phyloP scores from a whole-genome alignment of 2,113 vertebrate genomes.

The Agapornis roseicollis region DNA sequence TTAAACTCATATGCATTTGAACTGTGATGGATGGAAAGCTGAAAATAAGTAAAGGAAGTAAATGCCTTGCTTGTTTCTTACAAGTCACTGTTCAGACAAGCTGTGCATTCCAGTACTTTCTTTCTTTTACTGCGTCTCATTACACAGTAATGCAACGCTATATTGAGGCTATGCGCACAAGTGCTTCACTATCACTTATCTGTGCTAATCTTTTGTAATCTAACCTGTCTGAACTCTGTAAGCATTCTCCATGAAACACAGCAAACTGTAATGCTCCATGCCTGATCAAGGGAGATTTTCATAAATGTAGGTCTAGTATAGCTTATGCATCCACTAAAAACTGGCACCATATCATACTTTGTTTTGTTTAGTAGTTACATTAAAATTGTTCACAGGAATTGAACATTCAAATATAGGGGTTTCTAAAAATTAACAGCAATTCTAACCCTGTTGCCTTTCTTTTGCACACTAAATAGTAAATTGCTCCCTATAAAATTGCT shows the following conservation, averaged over 20 bases:
- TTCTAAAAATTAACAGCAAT: not conserved
- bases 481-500: not conserved
- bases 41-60: not conserved
- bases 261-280: not conserved
- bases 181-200: not conserved
- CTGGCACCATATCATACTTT: not conserved
- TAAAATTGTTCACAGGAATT: not conserved
- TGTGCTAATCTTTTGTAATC: not conserved
- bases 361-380: not conserved
- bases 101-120: not conserved
- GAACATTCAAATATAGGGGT: not conserved
- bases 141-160: not conserved
- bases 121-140: not conserved
- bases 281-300: not conserved
- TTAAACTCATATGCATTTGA: not conserved
- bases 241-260: not conserved
- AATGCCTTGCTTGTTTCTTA: not conserved
- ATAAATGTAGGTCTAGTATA: not conserved
- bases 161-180: not conserved
- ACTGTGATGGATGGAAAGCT: not conserved
- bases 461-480: not conserved
- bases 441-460: constrained; percentile 10
- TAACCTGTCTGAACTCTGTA: not conserved
- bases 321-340: not conserved
- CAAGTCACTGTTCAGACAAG: not conserved